These are phyloP conservation scores for Micromys minutus DNA, from an alignment of 2,113 vertebrate genomes.

Conservation along the genomic window DNA sequence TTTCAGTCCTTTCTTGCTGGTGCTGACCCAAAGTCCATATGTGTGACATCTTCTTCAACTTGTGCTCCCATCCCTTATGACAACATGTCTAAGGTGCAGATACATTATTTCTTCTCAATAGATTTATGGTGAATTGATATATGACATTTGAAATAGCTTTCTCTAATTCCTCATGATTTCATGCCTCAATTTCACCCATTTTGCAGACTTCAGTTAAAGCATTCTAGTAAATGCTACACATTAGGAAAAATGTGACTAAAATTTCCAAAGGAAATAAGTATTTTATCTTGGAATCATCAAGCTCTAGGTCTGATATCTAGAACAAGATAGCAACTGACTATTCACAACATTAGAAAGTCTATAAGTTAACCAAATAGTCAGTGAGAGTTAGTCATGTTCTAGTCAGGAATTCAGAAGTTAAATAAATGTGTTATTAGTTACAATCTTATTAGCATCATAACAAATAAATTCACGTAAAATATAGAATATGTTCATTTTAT, in stretches of 20 bases:
- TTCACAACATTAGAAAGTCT: background rate
- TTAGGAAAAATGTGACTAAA: background rate
- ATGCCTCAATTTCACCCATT: background rate
- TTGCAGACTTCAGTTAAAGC: background rate
- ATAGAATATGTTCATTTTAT: background rate
- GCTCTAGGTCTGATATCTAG: background rate
- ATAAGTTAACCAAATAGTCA: background rate
- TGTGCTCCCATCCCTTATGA: background rate
- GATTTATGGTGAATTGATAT: background rate
- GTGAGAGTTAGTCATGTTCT: background rate
- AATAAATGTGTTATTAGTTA: background rate
- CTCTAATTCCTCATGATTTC: background rate
- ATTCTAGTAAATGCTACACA: background rate
- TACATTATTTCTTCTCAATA: background rate
- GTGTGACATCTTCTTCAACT: background rate
- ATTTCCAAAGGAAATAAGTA: background rate
- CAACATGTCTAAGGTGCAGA: background rate
- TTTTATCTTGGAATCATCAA: background rate
- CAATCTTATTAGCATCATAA: background rate
- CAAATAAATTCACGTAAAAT: background rate
- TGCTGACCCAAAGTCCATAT: background rate
- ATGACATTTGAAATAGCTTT: background rate
- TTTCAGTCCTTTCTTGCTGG: background rate
- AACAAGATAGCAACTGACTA: background rate
- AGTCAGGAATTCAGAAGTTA: background rate